phyloP scores from a whole-genome alignment of 2,797 vertebrate genomes.

The Pempheris klunzingeri region DNA sequence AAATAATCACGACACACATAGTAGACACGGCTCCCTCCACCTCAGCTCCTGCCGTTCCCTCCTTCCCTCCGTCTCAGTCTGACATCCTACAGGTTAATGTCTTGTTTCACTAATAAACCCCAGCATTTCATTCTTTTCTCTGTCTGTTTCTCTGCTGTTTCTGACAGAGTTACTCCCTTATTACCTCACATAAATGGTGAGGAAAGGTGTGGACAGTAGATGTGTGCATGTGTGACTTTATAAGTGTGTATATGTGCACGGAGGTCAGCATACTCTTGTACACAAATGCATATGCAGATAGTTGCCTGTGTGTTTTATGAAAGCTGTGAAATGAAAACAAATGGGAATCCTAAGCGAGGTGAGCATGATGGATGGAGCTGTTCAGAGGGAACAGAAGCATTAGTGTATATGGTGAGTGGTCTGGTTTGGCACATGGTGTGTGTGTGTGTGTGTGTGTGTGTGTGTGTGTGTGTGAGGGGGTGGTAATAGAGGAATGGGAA shows the following conservation, averaged over 20 bases:
- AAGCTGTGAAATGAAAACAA: constrained; percentile 71
- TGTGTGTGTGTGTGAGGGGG: constrained; percentile 6
- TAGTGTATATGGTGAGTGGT: constrained; percentile 66
- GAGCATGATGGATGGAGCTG: constrained; percentile 75
- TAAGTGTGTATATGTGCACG: too few species aligned
- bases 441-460: constrained; percentile 10
- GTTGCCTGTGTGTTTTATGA: constrained; percentile 23
- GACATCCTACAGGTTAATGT: background rate
- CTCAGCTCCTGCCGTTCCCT: background rate
- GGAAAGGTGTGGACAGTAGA: background rate
- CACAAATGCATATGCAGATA: constrained; percentile 12
- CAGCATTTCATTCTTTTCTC: background rate
- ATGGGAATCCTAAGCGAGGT: constrained; percentile 68
- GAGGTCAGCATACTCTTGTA: background rate
- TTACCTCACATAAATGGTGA: background rate
- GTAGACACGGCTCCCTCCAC: constrained; percentile 68
- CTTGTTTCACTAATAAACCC: too few species aligned
- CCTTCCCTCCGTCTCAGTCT: background rate
- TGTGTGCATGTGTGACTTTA: constrained; percentile 3
- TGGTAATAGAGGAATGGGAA: constrained; percentile 52
- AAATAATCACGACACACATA: constrained; percentile 82
- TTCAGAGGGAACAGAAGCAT: constrained; percentile 74
- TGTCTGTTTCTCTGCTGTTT: background rate
- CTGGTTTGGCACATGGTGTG: constrained; percentile 64
- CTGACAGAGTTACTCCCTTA: background rate